phyloP scores from a whole-genome alignment of 2,113 vertebrate genomes.

The Sphyrna mokarran region DNA sequence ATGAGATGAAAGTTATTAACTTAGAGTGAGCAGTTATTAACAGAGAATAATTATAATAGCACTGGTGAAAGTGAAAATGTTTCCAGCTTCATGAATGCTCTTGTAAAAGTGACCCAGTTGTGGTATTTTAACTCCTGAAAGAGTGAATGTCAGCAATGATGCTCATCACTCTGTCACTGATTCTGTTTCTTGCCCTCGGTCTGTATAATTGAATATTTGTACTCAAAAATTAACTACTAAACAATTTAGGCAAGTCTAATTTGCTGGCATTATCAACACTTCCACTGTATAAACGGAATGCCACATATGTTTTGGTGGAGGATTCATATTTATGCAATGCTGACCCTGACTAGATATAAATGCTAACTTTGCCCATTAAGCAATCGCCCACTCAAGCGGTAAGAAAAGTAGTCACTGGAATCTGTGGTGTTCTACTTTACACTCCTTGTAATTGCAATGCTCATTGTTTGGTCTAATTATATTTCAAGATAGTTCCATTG shows the following conservation, averaged over 20 bases:
- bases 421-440: not conserved
- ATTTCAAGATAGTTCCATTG: not conserved
- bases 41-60: not conserved
- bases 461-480: not conserved
- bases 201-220: not conserved
- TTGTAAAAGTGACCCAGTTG: not conserved
- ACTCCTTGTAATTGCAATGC: not conserved
- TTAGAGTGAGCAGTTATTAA: conserved; percentile 1
- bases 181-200: not conserved
- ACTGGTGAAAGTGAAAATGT: not conserved
- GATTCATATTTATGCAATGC: not conserved
- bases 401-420: not conserved
- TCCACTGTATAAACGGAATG: not conserved
- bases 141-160: not conserved
- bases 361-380: not conserved
- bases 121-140: not conserved
- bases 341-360: not conserved
- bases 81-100: not conserved
- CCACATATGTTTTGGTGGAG: not conserved
- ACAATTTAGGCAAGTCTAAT: not conserved
- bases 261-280: not conserved
- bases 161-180: not conserved
- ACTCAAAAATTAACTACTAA: not conserved
- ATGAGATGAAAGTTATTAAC: not conserved
- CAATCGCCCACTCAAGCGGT: not conserved